These are phyloP conservation scores for Meliscaeva auricollis DNA, from an alignment of 2,888 invertebrate genomes.

Conservation along the genomic window DNA sequence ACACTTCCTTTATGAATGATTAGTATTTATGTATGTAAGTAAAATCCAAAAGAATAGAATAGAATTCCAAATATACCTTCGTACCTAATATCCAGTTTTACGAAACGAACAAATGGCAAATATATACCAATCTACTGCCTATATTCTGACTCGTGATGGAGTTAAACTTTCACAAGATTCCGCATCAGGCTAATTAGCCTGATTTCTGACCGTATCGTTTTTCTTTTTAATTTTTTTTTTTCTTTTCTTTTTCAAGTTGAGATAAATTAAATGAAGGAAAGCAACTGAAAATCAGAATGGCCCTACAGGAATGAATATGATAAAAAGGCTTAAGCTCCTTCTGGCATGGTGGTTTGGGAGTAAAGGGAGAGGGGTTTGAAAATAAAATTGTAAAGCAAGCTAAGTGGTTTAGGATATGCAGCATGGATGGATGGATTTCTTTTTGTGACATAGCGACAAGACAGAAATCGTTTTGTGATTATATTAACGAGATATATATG, in stretches of 20 bases:
- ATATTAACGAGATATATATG: neutral
- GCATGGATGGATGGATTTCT: slow-evolving; percentile 55
- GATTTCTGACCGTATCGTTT: slow-evolving; percentile 60
- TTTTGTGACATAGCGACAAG: slow-evolving; percentile 64
- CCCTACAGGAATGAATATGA: slow-evolving; percentile 13
- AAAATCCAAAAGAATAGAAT: slow-evolving; percentile 13
- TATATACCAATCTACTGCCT: too few species aligned
- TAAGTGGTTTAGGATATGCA: slow-evolving; percentile 62
- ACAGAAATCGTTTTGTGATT: slow-evolving; percentile 37
- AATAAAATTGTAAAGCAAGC: slow-evolving; percentile 62
- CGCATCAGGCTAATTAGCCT: slow-evolving; percentile 61
- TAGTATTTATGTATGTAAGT: slow-evolving; percentile 36
- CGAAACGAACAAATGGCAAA: too few species aligned
- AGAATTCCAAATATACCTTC: too few species aligned
- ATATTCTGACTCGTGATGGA: neutral
- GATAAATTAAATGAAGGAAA: slow-evolving; percentile 49
- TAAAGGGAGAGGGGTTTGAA: neutral
- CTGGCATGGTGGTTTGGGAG: neutral
- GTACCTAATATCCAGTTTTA: too few species aligned
- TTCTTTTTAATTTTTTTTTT: slow-evolving; percentile 18
- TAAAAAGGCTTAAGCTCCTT: slow-evolving; percentile 40
- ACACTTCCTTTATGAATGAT: slow-evolving; percentile 41
- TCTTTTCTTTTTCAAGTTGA: slow-evolving; percentile 31
- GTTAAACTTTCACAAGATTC: slow-evolving; percentile 61
- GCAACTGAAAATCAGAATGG: slow-evolving; percentile 5